Conservation (phyloP, 2,888 invertebrate genomes). For the Poecilobothrus nobilitatus region DNA sequence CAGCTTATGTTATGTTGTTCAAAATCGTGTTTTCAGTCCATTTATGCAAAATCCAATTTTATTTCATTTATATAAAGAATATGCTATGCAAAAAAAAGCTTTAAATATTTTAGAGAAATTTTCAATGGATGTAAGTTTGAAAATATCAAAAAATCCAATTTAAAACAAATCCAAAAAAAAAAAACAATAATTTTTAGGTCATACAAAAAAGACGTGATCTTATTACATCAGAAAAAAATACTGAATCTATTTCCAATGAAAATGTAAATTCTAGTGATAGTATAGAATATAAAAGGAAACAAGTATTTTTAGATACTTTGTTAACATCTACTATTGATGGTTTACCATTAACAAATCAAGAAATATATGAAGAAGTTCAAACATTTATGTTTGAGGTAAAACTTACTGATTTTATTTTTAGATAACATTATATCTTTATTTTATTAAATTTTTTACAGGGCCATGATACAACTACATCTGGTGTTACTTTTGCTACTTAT, state of each 20-base stretch:
- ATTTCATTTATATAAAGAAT: conserved; percentile 43
- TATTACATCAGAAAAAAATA: not conserved
- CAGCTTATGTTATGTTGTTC: conserved; percentile 35
- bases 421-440: not conserved
- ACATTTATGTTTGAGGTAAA: conserved; percentile 38
- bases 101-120: conserved; percentile 39
- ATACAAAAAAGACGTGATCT: conserved; percentile 32
- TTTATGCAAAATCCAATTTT: conserved; percentile 26
- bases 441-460: conserved; percentile 37
- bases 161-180: conserved; percentile 12
- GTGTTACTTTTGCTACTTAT: conserved; percentile 47
- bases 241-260: too few relatives aligned
- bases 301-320: conserved; percentile 37
- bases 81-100: conserved; percentile 42
- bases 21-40: conserved; percentile 32
- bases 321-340: conserved; percentile 34
- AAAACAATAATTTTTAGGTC: conserved; percentile 26
- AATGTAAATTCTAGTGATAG: not conserved
- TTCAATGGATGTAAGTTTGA: conserved; percentile 30
- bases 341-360: conserved; percentile 28
- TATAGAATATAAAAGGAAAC: conserved; percentile 25
- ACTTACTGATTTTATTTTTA: too few relatives aligned
- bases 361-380: conserved; percentile 39
- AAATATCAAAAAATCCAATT: not conserved
- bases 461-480: conserved; percentile 51